phyloP scores from a whole-genome alignment of 2,888 invertebrate genomes.

The Drosophila sordidula region DNA sequence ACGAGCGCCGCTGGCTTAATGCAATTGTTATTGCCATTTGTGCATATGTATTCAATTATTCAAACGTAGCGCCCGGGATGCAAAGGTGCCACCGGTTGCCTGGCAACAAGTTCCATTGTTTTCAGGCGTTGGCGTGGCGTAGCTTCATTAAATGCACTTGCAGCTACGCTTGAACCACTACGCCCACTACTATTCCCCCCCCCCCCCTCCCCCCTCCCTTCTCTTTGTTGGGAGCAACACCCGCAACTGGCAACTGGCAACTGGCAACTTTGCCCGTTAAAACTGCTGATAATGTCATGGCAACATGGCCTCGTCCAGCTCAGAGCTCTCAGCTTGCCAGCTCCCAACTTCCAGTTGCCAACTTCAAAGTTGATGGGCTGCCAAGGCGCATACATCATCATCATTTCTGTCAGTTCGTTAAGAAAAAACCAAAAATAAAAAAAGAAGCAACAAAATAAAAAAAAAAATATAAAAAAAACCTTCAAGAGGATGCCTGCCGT shows the following conservation, averaged over 20 bases:
- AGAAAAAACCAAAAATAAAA: conserved; percentile 10
- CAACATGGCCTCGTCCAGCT: conserved; percentile 37
- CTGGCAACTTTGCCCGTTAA: conserved; percentile 55
- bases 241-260: conserved; percentile 45
- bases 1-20: conserved; percentile 17
- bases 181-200: conserved; percentile 7
- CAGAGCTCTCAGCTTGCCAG: conserved; percentile 14
- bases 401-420: conserved; percentile 70
- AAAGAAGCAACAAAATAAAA: conserved; percentile 1
- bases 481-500: conserved; percentile 44
- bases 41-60: conserved; percentile 70
- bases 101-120: conserved; percentile 43
- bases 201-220: not conserved
- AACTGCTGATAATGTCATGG: conserved; percentile 74
- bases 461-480: conserved; percentile 22
- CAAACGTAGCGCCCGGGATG: conserved; percentile 3
- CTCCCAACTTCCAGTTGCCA: conserved; percentile 17
- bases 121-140: conserved; percentile 26
- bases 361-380: conserved; percentile 62
- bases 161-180: conserved; percentile 2
- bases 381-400: conserved; percentile 79
- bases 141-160: conserved; percentile 58
- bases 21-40: conserved; percentile 64
- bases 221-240: no score
- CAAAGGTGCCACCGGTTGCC: not conserved